Percentiles rank a stretch among this genome's conserved stretches.
Conservation (phyloP, 2,797 vertebrate species). For the Lutjanus argentimaculatus region DNA sequence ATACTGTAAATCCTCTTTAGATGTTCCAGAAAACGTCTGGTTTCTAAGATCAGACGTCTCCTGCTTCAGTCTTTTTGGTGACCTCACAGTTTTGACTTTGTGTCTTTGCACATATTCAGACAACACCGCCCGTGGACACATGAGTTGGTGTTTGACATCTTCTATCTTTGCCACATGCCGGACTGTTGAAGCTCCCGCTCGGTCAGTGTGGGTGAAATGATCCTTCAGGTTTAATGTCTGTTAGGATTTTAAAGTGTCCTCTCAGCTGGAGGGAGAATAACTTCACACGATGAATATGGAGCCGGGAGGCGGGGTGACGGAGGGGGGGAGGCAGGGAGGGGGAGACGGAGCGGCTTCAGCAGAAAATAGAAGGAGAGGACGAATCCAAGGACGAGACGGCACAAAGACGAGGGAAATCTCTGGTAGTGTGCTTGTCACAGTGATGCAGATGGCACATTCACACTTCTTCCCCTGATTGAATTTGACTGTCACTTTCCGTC, state of each 20-base stretch:
- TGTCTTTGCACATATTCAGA: conserved; percentile 1
- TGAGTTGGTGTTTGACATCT: neutral
- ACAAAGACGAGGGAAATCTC: conserved; percentile 28
- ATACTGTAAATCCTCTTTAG: too few relatives aligned
- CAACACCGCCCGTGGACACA: neutral
- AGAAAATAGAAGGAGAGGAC: conserved; percentile 31
- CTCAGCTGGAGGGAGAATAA: conserved; percentile 16
- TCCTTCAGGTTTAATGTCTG: conserved; percentile 45
- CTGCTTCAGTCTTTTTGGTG: neutral
- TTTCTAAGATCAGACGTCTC: neutral
- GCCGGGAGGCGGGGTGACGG: conserved; percentile 1
- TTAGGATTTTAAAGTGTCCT: conserved; percentile 23
- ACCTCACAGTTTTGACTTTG: conserved; percentile 5
- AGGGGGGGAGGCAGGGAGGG: neutral
- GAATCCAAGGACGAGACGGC: conserved; percentile 39
- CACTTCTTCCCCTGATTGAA: conserved; percentile 27
- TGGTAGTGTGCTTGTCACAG: conserved; percentile 11
- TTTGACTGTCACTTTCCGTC: conserved; percentile 36
- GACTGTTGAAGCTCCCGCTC: neutral
- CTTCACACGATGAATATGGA: conserved; percentile 32
- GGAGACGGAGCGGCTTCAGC: neutral
- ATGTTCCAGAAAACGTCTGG: neutral
- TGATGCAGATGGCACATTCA: conserved; percentile 45
- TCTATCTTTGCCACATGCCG: neutral
- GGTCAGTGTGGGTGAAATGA: neutral